Base-by-base conservation (phyloP, 2,113 vertebrate genomes). In the Prolemur simus region DNA sequence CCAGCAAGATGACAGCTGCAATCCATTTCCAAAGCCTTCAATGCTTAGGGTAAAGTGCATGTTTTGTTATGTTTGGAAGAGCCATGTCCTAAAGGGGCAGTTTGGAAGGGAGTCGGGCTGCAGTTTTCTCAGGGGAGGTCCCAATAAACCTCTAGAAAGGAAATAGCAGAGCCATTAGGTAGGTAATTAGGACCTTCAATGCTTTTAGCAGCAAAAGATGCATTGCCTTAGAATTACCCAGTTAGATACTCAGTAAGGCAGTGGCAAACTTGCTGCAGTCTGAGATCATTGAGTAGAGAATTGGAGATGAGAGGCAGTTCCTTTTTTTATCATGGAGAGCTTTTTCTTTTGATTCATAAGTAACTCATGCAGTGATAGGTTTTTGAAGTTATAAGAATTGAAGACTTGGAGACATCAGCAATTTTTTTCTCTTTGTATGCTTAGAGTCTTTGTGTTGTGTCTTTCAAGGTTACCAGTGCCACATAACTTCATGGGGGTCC, bases 1-100 rank as follows among this genome's bases (percentile, higher is more conserved):
- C 42, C 0, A 92, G 20, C 66, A 87, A 96, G 94, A 66, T 74
- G 93, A 88, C 82, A 97, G 64, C 58, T 89, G 54, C 23, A 88
- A 52, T 85, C 37, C 66, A 89, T 94, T 95, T 94, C 45, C 91
- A 60, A 90, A 71, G 25, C 3, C 14, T 85, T 95, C 12, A 60
- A 4, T 23, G 10, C 39, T 88, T 96, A 73, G 20, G 37, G 29
- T 88, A 88, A 91, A 94, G 60, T 77, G 39, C 45, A 94, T 56
- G 45, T 49, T 96, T 83, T 86, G 32, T 84, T 88, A 74, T 63
- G 4, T 84, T 97, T 96, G 68, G 34, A 89, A 94, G 83, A 66
- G 68, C 42, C 21, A 81, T 54, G 23, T 81, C 45, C 73, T 93
- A 56, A 78, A 91, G 25, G 32, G 94, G 11, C 20, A 71, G 2